Evolutionary conservation across 2,113 vertebrate species (phyloP).

Genomic region (Odocoileus virginianus): DNA sequence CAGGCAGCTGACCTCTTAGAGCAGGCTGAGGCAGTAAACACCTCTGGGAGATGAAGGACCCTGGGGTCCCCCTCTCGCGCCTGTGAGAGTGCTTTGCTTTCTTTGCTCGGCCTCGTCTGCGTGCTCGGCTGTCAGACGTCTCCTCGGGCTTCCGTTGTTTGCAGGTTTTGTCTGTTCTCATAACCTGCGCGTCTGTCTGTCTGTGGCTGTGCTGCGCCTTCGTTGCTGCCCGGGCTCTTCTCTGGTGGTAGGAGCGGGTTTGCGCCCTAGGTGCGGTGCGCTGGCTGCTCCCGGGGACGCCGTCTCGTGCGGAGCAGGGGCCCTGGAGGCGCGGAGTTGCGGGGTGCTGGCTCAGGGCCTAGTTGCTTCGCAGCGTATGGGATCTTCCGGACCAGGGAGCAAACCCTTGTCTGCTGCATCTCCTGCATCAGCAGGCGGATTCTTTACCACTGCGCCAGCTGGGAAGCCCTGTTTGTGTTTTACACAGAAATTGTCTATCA

Average conservation of each 20-base stretch:
- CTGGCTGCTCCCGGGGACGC: neutral
- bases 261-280: neutral
- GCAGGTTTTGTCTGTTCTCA: neutral
- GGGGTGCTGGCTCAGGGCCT: neutral
- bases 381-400: neutral
- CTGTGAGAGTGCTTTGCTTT: neutral
- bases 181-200: neutral
- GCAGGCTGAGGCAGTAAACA: neutral
- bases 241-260: neutral
- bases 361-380: rapidly evolving
- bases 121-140: neutral
- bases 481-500: neutral
- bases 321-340: neutral
- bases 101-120: neutral
- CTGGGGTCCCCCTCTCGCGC: neutral
- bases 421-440: neutral
- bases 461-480: neutral
- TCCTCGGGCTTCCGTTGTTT: neutral
- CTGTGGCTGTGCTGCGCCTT: neutral
- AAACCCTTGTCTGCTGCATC: neutral
- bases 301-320: neutral
- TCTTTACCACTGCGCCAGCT: neutral
- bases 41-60: neutral
- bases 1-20: neutral
- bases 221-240: neutral